Conservation (phyloP, 1,140 invertebrate species). For the Drosophila punjabiensis region DNA sequence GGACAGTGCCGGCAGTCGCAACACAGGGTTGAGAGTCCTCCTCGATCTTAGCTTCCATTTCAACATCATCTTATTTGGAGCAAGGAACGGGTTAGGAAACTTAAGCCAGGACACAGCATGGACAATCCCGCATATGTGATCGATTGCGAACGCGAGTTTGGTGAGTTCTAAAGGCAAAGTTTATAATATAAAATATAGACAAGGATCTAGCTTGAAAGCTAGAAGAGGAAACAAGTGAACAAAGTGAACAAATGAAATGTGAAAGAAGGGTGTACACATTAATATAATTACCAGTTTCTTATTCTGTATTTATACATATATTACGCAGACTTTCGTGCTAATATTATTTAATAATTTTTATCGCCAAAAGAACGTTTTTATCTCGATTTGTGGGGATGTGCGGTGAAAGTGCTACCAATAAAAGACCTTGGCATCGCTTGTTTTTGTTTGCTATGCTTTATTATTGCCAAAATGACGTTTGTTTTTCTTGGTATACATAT, state of each 20-base stretch:
- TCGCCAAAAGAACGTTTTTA: not conserved
- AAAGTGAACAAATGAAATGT: not conserved
- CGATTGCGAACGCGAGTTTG: slow-evolving; percentile 63
- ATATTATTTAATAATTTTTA: slow-evolving; percentile 6
- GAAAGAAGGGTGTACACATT: too few species aligned
- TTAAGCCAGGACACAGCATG: slow-evolving; percentile 36
- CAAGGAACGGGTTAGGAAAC: not conserved
- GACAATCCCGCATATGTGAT: slow-evolving; percentile 71
- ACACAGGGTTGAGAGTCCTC: slow-evolving; percentile 10
- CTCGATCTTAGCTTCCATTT: not conserved
- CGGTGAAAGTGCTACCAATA: slow-evolving; percentile 12
- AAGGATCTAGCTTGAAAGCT: not conserved
- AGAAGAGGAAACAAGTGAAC: not conserved
- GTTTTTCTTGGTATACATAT: slow-evolving; percentile 52
- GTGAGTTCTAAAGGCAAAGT: slow-evolving; percentile 55
- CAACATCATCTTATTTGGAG: not conserved
- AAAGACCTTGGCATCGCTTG: slow-evolving; percentile 21
- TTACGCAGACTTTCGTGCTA: too few species aligned
- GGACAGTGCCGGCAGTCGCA: slow-evolving; percentile 38
- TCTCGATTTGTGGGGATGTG: slow-evolving; percentile 1
- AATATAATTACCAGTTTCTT: not conserved
- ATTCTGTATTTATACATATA: too few species aligned
- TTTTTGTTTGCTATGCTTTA: slow-evolving; percentile 71
- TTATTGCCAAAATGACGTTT: slow-evolving; percentile 79
- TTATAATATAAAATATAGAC: too few species aligned